Conservation (phyloP, 1,140 invertebrate species). For the Diuraphis noxia region DNA sequence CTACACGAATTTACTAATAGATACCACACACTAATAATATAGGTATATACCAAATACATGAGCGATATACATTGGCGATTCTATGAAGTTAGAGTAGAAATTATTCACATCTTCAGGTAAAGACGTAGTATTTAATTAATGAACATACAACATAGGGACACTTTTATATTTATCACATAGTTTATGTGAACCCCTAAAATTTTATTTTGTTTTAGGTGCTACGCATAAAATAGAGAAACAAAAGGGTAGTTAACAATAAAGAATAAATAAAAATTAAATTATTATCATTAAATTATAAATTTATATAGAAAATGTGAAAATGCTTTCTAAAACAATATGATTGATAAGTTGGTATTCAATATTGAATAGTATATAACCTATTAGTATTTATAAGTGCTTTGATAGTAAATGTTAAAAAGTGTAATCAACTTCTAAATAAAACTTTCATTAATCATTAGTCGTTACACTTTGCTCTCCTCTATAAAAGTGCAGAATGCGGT, state of each 20-base stretch:
- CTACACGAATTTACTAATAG: too few relatives aligned
- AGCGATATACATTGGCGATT: background rate
- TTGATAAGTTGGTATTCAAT: background rate
- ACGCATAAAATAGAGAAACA: background rate
- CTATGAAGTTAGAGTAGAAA: background rate
- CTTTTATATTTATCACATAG: background rate
- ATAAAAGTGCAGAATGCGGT: too few relatives aligned
- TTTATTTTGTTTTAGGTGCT: background rate
- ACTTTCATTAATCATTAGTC: background rate
- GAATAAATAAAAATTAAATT: background rate
- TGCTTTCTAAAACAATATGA: background rate
- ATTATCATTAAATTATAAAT: background rate
- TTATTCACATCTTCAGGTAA: background rate
- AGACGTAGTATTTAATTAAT: background rate
- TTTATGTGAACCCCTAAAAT: background rate
- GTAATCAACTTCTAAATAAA: background rate
- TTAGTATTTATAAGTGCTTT: background rate
- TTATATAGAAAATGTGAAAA: background rate
- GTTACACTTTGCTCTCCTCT: background rate
- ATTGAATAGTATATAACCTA: background rate
- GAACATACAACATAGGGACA: background rate
- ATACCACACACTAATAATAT: too few relatives aligned
- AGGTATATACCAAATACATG: too few relatives aligned
- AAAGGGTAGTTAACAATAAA: background rate
- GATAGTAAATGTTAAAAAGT: background rate